Conservation (phyloP, 2,888 invertebrate species). For the Loripinus fragilis region DNA sequence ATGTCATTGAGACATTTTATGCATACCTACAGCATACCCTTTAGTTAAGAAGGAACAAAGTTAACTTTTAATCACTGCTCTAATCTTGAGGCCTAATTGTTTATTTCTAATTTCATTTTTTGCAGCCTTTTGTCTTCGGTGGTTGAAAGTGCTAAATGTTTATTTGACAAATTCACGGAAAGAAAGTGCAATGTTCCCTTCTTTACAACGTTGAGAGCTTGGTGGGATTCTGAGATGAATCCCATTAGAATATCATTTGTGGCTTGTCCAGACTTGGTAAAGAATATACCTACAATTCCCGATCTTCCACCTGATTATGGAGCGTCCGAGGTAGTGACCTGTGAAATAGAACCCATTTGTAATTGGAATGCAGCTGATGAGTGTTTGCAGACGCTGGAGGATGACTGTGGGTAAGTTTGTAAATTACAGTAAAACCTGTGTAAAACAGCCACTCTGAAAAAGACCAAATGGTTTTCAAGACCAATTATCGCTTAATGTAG, state of each 20-base stretch:
- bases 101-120: too few relatives aligned
- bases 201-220: conserved; percentile 3
- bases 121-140: not conserved
- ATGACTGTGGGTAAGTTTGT: conserved; percentile 27
- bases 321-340: not conserved
- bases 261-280: not conserved
- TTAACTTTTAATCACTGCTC: too few relatives aligned
- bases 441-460: too few relatives aligned
- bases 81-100: too few relatives aligned
- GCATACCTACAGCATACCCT: too few relatives aligned
- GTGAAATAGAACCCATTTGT: conserved; percentile 31
- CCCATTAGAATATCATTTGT: not conserved
- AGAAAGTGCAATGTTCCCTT: conserved; percentile 15
- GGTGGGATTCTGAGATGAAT: not conserved
- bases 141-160: conserved; percentile 22
- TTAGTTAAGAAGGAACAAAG: too few relatives aligned
- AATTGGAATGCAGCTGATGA: not conserved
- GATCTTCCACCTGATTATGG: conserved; percentile 39
- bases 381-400: not conserved
- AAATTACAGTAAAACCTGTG: too few relatives aligned
- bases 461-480: too few relatives aligned
- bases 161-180: conserved; percentile 10
- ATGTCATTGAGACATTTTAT: too few relatives aligned
- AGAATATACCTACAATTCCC: conserved; percentile 8
- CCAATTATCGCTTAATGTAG: too few relatives aligned